Evolutionary conservation across 2,113 vertebrate species (phyloP).

Genomic region (Pterocles orientalis): DNA sequence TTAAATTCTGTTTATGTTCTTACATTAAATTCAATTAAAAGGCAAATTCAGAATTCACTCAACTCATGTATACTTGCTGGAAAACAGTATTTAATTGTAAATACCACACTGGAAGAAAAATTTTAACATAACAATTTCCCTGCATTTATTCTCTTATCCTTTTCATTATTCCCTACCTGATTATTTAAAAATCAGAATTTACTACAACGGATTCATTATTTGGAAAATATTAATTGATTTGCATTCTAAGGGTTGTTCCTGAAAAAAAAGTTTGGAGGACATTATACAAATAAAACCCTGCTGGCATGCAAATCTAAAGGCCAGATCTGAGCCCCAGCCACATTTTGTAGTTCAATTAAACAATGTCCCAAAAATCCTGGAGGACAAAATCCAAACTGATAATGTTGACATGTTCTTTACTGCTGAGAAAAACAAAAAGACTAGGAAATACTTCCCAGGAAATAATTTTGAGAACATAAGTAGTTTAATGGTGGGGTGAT

Average conservation of each 20-base stretch:
- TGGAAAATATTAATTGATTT: background rate
- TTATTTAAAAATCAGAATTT: background rate
- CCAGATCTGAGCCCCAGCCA: background rate
- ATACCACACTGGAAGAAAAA: background rate
- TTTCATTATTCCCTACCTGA: background rate
- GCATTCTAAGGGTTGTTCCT: background rate
- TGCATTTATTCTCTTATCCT: background rate
- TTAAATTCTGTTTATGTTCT: conserved; percentile 10
- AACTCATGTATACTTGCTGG: background rate
- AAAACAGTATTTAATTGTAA: background rate
- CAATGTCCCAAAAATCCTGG: background rate
- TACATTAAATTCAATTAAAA: background rate
- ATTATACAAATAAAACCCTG: background rate
- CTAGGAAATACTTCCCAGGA: background rate
- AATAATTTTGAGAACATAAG: background rate
- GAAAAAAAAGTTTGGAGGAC: background rate
- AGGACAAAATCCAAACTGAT: background rate
- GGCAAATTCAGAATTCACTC: background rate
- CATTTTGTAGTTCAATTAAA: background rate
- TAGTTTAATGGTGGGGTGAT: background rate
- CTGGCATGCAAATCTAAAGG: background rate
- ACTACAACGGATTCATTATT: background rate
- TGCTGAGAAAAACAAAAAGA: background rate
- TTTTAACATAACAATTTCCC: background rate
- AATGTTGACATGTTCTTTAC: background rate